Conservation (phyloP, 2,113 vertebrate genomes). For the Chaenocephalus aceratus region DNA sequence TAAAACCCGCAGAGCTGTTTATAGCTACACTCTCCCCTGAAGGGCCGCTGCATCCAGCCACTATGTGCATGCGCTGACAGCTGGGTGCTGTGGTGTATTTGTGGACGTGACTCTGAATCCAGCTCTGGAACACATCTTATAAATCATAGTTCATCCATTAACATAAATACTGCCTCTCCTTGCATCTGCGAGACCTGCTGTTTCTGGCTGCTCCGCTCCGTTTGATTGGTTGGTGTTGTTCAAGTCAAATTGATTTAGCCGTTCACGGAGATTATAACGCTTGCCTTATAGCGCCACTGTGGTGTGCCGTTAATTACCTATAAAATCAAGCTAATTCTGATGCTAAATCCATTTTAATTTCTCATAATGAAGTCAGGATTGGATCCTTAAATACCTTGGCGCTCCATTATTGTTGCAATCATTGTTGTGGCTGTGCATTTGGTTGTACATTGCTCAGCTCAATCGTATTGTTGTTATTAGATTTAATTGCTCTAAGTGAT, state of each 20-base stretch:
- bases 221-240: constrained; percentile 80
- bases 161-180: constrained; percentile 79
- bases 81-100: constrained; percentile 72
- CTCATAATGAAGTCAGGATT: constrained; percentile 86
- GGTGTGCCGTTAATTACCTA: constrained; percentile 85
- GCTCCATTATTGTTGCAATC: constrained; percentile 83
- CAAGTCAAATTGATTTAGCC: constrained; percentile 86
- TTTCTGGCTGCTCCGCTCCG: constrained; percentile 62
- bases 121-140: constrained; percentile 72
- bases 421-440: constrained; percentile 81
- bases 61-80: constrained; percentile 75
- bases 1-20: constrained; percentile 77
- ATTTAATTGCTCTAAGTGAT: constrained; percentile 84
- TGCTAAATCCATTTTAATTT: constrained; percentile 88
- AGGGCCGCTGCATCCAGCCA: constrained; percentile 67
- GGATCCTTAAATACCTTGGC: constrained; percentile 85
- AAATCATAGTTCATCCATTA: constrained; percentile 82
- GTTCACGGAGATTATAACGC: constrained; percentile 83
- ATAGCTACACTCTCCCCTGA: constrained; percentile 77
- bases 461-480: constrained; percentile 81
- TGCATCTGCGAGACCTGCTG: constrained; percentile 74
- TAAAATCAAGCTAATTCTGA: constrained; percentile 88
- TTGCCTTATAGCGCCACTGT: constrained; percentile 77
- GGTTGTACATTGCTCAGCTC: constrained; percentile 72
- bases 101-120: constrained; percentile 76